Evolutionary conservation across 92 coral and sea anemone genomes (phyloP).

Genomic region (Umimayanthus chanpuru): DNA sequence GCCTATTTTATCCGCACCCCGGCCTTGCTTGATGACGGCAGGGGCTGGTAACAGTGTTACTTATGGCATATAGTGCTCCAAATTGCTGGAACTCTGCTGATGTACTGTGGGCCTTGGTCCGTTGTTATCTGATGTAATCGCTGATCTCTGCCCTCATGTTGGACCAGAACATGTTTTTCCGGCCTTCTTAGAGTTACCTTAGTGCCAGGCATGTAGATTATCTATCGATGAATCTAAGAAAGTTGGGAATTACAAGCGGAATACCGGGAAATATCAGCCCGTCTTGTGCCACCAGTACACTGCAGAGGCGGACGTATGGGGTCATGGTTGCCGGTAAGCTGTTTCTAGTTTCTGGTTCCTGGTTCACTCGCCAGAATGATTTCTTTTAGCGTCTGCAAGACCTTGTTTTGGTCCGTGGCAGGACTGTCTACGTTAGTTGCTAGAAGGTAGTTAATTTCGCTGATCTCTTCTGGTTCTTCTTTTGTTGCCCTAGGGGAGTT

Average conservation of each 20-base stretch:
- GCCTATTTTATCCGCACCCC: conserved; percentile 53
- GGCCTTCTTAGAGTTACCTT: too few relatives aligned
- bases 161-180: too few relatives aligned
- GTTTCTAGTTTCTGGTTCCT: too few relatives aligned
- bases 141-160: conserved; percentile 19
- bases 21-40: conserved; percentile 32
- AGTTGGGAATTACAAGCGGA: conserved; percentile 22
- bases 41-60: conserved; percentile 2
- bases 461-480: too few relatives aligned
- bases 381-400: conserved; percentile 3
- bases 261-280: too few relatives aligned
- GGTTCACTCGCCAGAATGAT: too few relatives aligned
- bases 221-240: conserved; percentile 1
- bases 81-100: conserved; percentile 5
- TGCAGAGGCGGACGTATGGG: too few relatives aligned
- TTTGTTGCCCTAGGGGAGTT: too few relatives aligned
- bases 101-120: background rate
- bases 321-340: too few relatives aligned
- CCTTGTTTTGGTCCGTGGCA: conserved; percentile 44
- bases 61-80: background rate
- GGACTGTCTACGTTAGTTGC: background rate
- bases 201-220: too few relatives aligned
- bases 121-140: conserved; percentile 25
- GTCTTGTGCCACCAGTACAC: too few relatives aligned
- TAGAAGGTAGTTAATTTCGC: too few relatives aligned